Evolutionary conservation across 2,888 invertebrate species (phyloP), one percentile per base, ranked within the genome.

Genomic region (Pasiphila rectangulata): DNA sequence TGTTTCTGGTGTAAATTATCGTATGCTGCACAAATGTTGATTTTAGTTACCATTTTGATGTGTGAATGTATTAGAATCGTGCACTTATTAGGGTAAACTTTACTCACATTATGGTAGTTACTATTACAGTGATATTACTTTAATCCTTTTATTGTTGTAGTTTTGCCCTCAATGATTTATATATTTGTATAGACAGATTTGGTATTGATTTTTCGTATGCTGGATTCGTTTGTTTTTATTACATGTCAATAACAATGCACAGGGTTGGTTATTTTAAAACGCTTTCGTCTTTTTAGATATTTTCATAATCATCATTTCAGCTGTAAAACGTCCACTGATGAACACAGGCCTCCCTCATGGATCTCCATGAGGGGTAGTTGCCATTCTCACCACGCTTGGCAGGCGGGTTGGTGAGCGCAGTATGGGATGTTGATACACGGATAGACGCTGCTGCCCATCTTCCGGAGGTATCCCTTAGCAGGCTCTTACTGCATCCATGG

Each of bases 91-190:
- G 36, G 29, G 43, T 48, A 29, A 35, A 38, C 12, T 10, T 30
- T 40, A 45, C 44, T 48, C 43, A 45, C 49, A 37, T 25, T 30
- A 36, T 17, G 6, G 42, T 39, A 44, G 44, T 49, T 25, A 29
- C 15, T 64, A 54, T 69, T 59, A n/a, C 78, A 78, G 84, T 83
- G 83, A 83, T 83, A 83, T 83, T 83, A 78, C 69, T 72, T 69
- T 32, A 17, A 32, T 17, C 32, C 17, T 17, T 32, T 32, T n/a
- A 59, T 77, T 75, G 72, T 41, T 43, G 24, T 46, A 42, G 38
- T 51, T 30, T 15, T 9, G 15, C 23, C 39, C 35, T 30, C 30
- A 13, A 37, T 44, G 6, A 25, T 44, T 34, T 46, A 30, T 35
- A 34, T 40, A 41, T 40, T 24, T 50, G 41, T 41, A 45, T 37